These are phyloP conservation scores for Threskiornis aethiopicus DNA, from an alignment of 2,797 vertebrate species.

Conservation along the genomic window DNA sequence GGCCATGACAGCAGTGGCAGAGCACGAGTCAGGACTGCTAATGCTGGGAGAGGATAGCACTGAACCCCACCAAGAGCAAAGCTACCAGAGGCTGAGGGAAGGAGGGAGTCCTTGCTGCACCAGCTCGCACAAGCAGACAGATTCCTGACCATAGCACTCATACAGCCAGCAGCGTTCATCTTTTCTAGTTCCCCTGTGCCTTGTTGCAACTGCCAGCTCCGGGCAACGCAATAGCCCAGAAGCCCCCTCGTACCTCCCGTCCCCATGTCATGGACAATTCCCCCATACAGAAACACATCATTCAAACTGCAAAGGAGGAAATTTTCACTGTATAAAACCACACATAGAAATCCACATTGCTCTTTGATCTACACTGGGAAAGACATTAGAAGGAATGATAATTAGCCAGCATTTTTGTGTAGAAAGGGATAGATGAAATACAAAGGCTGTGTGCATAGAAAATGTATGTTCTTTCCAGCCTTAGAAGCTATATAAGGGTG, in stretches of 20 bases:
- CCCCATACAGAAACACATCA: background rate
- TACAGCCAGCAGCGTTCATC: background rate
- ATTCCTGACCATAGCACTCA: background rate
- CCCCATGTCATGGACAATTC: background rate
- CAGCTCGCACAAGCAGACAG: background rate
- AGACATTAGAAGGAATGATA: background rate
- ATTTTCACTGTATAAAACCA: background rate
- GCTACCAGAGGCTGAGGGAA: background rate
- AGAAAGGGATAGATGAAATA: background rate
- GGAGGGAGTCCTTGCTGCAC: background rate
- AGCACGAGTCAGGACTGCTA: background rate
- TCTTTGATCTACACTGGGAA: background rate
- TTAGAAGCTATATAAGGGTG: background rate
- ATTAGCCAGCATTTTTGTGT: background rate
- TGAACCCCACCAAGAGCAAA: background rate
- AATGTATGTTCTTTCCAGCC: background rate
- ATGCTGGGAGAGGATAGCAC: background rate
- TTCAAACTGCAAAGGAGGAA: background rate
- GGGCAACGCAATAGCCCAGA: background rate
- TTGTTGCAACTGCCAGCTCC: background rate
- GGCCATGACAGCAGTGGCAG: background rate
- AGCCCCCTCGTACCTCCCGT: accelerated
- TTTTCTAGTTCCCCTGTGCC: background rate
- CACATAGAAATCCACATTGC: background rate
- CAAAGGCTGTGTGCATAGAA: background rate